A percentile compares a stretch with the other conserved stretches of the same genome.
These are phyloP conservation scores for Chelonoidis abingdonii DNA, from an alignment of 2,113 vertebrate species.

Conservation along the genomic window DNA sequence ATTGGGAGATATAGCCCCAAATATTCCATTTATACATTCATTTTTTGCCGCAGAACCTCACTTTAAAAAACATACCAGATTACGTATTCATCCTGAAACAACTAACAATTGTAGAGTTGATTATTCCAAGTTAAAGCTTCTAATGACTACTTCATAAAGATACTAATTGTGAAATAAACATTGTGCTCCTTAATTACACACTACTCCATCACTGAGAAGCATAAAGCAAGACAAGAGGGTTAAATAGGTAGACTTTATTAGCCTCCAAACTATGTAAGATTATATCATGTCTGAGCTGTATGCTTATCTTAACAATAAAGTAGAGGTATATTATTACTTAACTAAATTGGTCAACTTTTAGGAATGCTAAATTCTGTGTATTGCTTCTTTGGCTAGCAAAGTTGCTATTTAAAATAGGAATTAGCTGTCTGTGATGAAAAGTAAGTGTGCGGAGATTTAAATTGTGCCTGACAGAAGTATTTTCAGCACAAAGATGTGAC, in stretches of 20 bases:
- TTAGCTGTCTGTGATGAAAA: conserved; percentile 17
- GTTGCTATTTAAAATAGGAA: conserved; percentile 17
- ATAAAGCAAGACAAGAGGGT: background rate
- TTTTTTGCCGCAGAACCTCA: background rate
- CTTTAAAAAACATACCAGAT: background rate
- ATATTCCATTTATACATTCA: background rate
- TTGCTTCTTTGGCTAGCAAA: background rate
- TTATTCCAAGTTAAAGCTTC: background rate
- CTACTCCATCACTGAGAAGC: background rate
- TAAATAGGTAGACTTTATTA: background rate
- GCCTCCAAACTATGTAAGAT: background rate
- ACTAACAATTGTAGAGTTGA: background rate
- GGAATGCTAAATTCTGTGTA: background rate
- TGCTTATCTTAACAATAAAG: background rate
- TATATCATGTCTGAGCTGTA: background rate
- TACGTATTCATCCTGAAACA: background rate
- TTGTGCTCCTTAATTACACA: background rate
- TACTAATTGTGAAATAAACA: background rate
- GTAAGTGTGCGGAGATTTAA: background rate
- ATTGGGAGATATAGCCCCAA: background rate
- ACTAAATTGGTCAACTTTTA: background rate
- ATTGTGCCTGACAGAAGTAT: background rate
- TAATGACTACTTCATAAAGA: background rate
- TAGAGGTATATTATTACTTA: background rate
- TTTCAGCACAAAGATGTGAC: background rate